Base-by-base conservation (phyloP, 2,797 vertebrate species). In the Aulostomus chinensis region DNA sequence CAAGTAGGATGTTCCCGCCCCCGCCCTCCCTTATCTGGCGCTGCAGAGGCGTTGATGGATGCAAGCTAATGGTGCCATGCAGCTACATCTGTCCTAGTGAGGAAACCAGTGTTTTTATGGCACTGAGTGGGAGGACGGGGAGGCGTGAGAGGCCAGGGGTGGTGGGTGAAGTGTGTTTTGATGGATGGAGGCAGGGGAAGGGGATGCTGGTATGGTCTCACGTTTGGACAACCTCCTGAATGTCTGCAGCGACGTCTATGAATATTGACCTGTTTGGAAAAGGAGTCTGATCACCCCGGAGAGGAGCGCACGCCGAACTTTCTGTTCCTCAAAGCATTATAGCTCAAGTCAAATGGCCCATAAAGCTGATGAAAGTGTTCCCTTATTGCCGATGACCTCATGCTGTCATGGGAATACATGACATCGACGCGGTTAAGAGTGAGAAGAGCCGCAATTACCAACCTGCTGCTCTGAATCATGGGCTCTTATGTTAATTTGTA, bases 21-120 rank as follows among this genome's bases (percentile, higher is more conserved):
- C n/a, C 5, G 18, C n/a, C 38, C 29, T 24, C 18, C 41, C 4
- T 20, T 33, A 46, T 73, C 54, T 32, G 51, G 20, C 10, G 9
- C 42, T 33, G 51, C 52, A 36, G 72, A 67, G 70, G 73, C 48
- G 46, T 26, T 79, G 73, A 84, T 74, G 61, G 64, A 78, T 73
- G 64, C 11, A 58, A 55, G 59, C 42, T 76, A 47, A 69, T 41
- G 46, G 40, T 55, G 51, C 35, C 24, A 2, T 16, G 37, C 41
- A 14, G 70, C 51, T 59, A 35, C 64, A 59, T 71, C 62, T 64
- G 71, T 45, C 49, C 54, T 31, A 30, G 28, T 60, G 52, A 54
- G 42, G 42, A 56, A 58, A 53, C 26, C 51, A 10, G 58, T 39
- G 42, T 63, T 77, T 73, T 74, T 67, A 53, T 31, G 50, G 59